These are phyloP conservation scores for Parthenolecanium corni DNA, from an alignment of 2,888 invertebrate species.

Conservation along the genomic window DNA sequence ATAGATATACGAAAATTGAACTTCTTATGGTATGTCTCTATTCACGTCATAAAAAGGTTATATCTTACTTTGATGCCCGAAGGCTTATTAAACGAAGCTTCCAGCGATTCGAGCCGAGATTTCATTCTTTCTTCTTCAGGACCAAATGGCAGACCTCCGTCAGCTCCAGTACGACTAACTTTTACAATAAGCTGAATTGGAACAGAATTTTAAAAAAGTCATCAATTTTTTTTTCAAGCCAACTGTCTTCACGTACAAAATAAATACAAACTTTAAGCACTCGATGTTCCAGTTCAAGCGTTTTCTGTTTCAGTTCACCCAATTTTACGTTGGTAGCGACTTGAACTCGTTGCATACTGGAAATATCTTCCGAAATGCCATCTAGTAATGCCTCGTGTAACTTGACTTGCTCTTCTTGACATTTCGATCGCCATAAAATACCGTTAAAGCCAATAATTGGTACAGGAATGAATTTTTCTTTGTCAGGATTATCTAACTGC, in stretches of 20 bases:
- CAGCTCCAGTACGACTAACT: conserved; percentile 19
- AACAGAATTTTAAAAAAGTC: neutral
- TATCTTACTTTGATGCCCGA: conserved; percentile 69
- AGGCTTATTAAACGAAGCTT: conserved; percentile 81
- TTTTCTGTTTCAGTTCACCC: conserved; percentile 53
- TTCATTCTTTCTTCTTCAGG: conserved; percentile 85
- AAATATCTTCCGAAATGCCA: conserved; percentile 64
- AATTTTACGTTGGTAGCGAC: conserved; percentile 68
- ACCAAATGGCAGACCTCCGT: conserved; percentile 47
- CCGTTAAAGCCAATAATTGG: conserved; percentile 75
- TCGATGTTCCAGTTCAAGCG: conserved; percentile 70
- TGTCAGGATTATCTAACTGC: conserved; percentile 88
- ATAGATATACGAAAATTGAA: too few species aligned
- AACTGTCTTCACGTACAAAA: too few species aligned
- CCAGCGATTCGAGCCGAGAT: conserved; percentile 73
- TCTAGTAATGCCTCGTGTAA: conserved; percentile 70
- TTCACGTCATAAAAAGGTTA: too few species aligned
- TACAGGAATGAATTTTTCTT: conserved; percentile 77
- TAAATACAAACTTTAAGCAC: conserved; percentile 59
- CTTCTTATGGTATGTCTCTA: too few species aligned
- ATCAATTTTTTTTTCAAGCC: neutral
- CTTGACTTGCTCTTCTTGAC: conserved; percentile 71
- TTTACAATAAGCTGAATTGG: conserved; percentile 11
- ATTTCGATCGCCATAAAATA: conserved; percentile 60
- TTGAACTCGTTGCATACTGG: conserved; percentile 66